Base-by-base conservation (phyloP, 2,797 vertebrate genomes). In the Fratercula arctica region DNA sequence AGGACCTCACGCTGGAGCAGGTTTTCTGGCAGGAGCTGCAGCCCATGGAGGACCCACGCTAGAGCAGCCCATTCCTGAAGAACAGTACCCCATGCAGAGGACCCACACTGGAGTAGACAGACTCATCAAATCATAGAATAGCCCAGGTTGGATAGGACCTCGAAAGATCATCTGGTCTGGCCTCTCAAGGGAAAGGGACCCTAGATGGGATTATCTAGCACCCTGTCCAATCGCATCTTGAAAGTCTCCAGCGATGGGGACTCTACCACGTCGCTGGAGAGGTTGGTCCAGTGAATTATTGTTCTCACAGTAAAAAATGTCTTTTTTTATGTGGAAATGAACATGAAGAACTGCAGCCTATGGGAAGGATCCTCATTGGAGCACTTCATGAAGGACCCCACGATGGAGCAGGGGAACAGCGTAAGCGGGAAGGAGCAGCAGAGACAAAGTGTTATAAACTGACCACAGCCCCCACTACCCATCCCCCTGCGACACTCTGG, bases 401-500 rank as follows among this genome's bases (percentile, higher is more conserved):
- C 0, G 0, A 10, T 61, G 59, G 15, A 75, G n/a, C 39, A 84
- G 28, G 33, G 6, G 13, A 81, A 17, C 10, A 84, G 23, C 13
- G 13, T 33, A 33, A 63, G 12, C 10, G 74, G 33, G 66, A 75
- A 56, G 21, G 29, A 67, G 19, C 3, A 7, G 35, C 66, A 81
- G 48, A 78, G 21, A 45, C 6, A 1, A 69, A 87, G 35, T 26
- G 48, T 66, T 68, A 8, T 21, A 23, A 80, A 46, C 33, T 61
- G 60, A 77, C 64, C 10, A 35, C 10, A 48, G 0, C 2, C 5
- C 6, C 13, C 14, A 43, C 56, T 33, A 45, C 20, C 23, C 6
- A 2, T 31, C 18, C 9, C 2, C 11, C 15, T 54, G 16, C 2
- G 3, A 51, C 10, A 43, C 9, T 26, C 4, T 3, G 3, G 2